These are phyloP conservation scores for Simalia tracyae DNA, from an alignment of 2,797 vertebrate genomes.

Conservation along the genomic window DNA sequence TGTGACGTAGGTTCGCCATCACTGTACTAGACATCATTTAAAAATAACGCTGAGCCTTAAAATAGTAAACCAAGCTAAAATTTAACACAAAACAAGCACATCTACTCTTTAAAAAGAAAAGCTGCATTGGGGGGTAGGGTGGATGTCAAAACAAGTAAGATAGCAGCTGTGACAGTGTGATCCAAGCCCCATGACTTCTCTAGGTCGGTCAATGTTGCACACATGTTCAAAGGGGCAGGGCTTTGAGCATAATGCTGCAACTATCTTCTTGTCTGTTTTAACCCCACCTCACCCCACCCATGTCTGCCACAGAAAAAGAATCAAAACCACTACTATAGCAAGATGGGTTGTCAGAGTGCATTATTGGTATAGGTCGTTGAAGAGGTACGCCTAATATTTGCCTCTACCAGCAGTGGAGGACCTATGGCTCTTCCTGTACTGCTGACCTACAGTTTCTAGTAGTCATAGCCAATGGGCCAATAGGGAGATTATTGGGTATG, in stretches of 20 bases:
- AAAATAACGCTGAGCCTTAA: conserved; percentile 38
- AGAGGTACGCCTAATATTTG: neutral
- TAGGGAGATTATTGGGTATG: neutral
- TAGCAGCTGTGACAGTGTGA: too few species aligned
- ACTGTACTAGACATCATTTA: neutral
- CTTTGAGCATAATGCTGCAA: neutral
- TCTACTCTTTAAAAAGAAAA: conserved; percentile 18
- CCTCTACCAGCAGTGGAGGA: neutral
- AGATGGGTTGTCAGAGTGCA: neutral
- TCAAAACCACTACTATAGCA: neutral
- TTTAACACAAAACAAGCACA: conserved; percentile 20
- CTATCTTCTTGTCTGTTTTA: neutral
- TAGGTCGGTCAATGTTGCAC: neutral
- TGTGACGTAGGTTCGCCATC: too few species aligned
- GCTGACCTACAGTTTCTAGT: neutral
- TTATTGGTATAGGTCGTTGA: neutral
- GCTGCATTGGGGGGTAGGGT: too few species aligned
- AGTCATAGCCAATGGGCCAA: neutral
- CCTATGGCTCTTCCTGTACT: neutral
- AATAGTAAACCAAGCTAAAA: conserved; percentile 12
- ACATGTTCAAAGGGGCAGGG: neutral
- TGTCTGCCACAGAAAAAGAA: neutral
- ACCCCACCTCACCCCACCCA: neutral
- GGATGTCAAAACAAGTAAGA: too few species aligned
- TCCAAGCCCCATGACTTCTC: neutral